phyloP scores from a whole-genome alignment of 2,797 vertebrate species.

The Acipenser transmontanus region DNA sequence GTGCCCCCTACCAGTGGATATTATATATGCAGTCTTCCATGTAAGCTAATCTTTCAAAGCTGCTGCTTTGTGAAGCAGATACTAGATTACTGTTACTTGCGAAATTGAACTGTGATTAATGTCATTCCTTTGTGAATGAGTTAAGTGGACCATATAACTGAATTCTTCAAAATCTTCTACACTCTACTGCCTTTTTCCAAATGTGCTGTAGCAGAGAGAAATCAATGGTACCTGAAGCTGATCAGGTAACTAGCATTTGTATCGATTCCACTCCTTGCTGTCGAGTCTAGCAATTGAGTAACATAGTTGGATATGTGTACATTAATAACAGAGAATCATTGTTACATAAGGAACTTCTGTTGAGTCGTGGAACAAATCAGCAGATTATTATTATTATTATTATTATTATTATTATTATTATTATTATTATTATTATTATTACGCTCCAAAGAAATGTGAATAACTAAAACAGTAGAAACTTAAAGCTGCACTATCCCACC shows the following conservation, averaged over 20 bases:
- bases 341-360: neutral
- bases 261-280: neutral
- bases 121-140: neutral
- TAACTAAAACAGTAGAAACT: too few relatives aligned
- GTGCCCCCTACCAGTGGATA: constrained; percentile 28
- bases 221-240: constrained; percentile 16
- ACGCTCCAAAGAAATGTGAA: too few relatives aligned
- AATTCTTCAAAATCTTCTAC: constrained; percentile 4
- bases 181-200: neutral
- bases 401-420: too few relatives aligned
- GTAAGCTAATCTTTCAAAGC: constrained; percentile 17
- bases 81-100: constrained; percentile 13
- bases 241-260: constrained; percentile 7
- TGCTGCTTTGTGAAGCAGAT: constrained; percentile 10
- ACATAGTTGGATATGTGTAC: neutral
- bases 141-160: constrained; percentile 11
- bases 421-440: too few relatives aligned
- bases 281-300: constrained; percentile 1
- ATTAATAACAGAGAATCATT: neutral
- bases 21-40: constrained; percentile 24
- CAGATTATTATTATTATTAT: neutral
- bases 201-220: neutral
- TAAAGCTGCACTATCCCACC: too few relatives aligned
- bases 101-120: constrained; percentile 26
- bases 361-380: neutral